phyloP scores from a whole-genome alignment of 2,797 vertebrate genomes.

The Xiphorhynchus erythropygius region DNA sequence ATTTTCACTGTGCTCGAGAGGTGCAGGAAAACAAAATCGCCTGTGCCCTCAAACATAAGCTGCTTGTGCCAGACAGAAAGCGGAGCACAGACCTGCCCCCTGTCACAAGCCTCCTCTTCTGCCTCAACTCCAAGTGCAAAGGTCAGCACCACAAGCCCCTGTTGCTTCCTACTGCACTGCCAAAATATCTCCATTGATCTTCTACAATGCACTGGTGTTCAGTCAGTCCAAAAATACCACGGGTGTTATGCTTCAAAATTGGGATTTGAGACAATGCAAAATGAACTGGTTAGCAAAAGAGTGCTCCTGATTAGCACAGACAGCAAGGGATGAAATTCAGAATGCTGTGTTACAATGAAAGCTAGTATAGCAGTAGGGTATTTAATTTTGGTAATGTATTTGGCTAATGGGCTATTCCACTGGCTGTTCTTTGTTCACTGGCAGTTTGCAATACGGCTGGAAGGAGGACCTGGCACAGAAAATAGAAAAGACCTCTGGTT shows the following conservation, averaged over 20 bases:
- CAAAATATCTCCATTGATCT: constrained; percentile 11
- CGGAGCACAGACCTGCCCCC: not conserved
- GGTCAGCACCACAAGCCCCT: not conserved
- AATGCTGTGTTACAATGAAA: not conserved
- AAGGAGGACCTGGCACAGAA: not conserved
- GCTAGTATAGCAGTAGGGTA: not conserved
- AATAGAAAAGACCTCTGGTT: not conserved
- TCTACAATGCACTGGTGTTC: not conserved
- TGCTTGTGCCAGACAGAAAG: not conserved
- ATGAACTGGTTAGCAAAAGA: not conserved
- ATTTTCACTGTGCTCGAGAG: not conserved
- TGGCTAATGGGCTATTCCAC: not conserved
- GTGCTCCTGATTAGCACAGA: not conserved
- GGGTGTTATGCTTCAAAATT: not conserved
- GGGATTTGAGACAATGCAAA: constrained; percentile 22
- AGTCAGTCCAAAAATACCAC: constrained; percentile 26
- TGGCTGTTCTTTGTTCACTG: not conserved
- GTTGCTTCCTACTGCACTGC: not conserved
- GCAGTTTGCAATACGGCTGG: not conserved
- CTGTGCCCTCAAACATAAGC: not conserved
- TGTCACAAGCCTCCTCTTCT: not conserved
- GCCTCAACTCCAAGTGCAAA: not conserved
- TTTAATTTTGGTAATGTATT: not conserved
- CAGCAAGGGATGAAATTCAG: not conserved
- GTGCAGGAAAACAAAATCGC: not conserved